Evolutionary conservation across 2,797 vertebrate species (phyloP).

Genomic region (Acrossocheilus fasciatus): DNA sequence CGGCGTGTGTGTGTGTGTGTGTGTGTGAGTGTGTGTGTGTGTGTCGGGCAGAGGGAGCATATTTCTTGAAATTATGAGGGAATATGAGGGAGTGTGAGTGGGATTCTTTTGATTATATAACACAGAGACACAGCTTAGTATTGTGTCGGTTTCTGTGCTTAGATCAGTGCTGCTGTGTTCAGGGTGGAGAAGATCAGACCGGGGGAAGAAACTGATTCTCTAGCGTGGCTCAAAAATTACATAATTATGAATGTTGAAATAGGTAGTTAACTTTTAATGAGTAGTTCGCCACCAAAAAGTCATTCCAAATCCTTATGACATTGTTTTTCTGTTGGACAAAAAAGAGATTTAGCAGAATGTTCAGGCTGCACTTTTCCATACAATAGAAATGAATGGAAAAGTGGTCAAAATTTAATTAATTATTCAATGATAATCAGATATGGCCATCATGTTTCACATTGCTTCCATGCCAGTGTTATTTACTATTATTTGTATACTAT

Average conservation of each 20-base stretch:
- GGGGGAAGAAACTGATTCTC: constrained; percentile 14
- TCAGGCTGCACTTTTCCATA: not conserved
- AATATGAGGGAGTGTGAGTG: constrained; percentile 28
- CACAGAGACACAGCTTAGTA: constrained; percentile 32
- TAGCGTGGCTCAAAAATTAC: not conserved
- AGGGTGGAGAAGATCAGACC: constrained; percentile 8
- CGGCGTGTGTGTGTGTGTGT: constrained; percentile 7
- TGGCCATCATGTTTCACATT: not conserved
- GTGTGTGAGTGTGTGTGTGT: constrained; percentile 34
- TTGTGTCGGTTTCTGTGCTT: constrained; percentile 47
- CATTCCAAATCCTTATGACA: not conserved
- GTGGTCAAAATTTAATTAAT: not conserved
- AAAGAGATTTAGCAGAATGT: not conserved
- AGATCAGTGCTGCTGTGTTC: constrained; percentile 44
- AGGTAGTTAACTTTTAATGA: not conserved
- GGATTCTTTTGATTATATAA: constrained; percentile 62
- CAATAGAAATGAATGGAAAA: not conserved
- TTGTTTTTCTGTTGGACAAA: not conserved
- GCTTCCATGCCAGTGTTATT: not conserved
- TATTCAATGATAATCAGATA: not conserved
- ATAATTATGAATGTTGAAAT: constrained; percentile 11
- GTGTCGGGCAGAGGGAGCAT: constrained; percentile 20
- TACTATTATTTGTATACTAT: not conserved
- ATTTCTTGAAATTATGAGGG: constrained; percentile 31
- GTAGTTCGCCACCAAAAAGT: not conserved